Evolutionary conservation across 2,797 vertebrate genomes (phyloP), one percentile per base, ranked within the genome.

Genomic region (Brachymystax lenok): DNA sequence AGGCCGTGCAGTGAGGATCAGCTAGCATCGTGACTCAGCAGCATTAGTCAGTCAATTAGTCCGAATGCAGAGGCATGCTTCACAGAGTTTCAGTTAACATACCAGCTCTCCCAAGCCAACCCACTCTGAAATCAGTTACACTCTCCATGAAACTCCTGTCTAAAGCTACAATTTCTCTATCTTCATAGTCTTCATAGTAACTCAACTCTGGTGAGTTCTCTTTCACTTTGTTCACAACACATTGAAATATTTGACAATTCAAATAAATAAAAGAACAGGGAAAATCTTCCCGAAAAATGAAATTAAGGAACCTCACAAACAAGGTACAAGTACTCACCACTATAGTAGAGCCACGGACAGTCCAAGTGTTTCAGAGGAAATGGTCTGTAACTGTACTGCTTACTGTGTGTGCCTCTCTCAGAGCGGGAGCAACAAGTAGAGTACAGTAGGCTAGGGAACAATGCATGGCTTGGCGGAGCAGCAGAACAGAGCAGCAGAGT

Each of bases 11-110:
- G 83, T 82, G 56, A 17, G 35, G 30, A 76, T 81, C 88, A 79
- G 79, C 81, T 88, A 87, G 87, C 85, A 77, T 80, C 73, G 72
- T 90, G 90, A 93, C 84, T 92, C 88, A 92, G 91, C 90, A 83
- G 69, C 85, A 86, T 76, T 69, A 82, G 74, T 54, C 7, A 78
- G 84, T 87, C 73, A 82, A 82, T 76, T 51, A 75, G 78, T 84
- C 75, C 83, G 30, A 40, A 8, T 3, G 17, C 30, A 40, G 68
- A 19, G 30, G 30, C 46, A 52, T 2, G 19, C 46, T 33, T 54
- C 51, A 69, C 28, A 52, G 50, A 72, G 27, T 30, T 72, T 52
- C 24, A 28, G 51, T 21, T 56, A 30, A 27, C 70, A 28, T 28
- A 30, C 50, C 70, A 12, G 46, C 50, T 13, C 14, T 46, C 40